Base-by-base conservation (phyloP, 2,888 invertebrate genomes). In the Ichneumoninae sp. region DNA sequence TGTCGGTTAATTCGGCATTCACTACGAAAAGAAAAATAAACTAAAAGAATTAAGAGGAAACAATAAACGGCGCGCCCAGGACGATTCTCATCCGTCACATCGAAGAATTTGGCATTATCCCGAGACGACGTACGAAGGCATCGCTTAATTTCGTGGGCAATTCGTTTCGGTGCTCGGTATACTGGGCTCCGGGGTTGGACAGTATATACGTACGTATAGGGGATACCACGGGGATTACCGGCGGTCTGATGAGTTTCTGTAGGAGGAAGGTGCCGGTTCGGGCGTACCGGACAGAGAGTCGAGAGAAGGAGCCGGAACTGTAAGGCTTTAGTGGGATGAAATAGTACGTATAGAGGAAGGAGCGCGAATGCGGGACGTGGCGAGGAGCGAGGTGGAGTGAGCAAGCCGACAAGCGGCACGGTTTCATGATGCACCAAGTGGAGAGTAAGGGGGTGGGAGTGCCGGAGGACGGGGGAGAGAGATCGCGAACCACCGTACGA, bases 161-260 rank as follows among this genome's bases (percentile, higher is more conserved):
- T 92, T 92, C 92, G 90, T 91, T 91, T 89, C 88, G 88, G 89
- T 40, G 22, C 52, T 60, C 70, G 83, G 50, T 79, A 54, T 74
- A 77, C 76, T 57, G 13, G 22, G 57, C 10, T 26, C 13, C 26
- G 2, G 63, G 16, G 36, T n/a, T 63, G 8, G 13, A 57, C 36
- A 22, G 57, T 69, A 63, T 70, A 75, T 83, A 74, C 78, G 57
- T 70, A 65, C 81, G 50, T 75, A 82, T 74, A 71, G 79, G 79
- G 88, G 90, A 82, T 90, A 89, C 91, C 89, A 89, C 89, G 88
- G 91, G 91, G 92, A 92, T 92, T 92, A 92, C 91, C 89, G 89
- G 87, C 89, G 92, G 91, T 91, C 92, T 91, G 92, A 92, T 92
- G 92, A 92, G 92, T 92, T 92, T 91, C 91, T 90, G 86, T 91